Evolutionary conservation across 2,797 vertebrate genomes (phyloP).

Genomic region (Typhlichthys subterraneus): DNA sequence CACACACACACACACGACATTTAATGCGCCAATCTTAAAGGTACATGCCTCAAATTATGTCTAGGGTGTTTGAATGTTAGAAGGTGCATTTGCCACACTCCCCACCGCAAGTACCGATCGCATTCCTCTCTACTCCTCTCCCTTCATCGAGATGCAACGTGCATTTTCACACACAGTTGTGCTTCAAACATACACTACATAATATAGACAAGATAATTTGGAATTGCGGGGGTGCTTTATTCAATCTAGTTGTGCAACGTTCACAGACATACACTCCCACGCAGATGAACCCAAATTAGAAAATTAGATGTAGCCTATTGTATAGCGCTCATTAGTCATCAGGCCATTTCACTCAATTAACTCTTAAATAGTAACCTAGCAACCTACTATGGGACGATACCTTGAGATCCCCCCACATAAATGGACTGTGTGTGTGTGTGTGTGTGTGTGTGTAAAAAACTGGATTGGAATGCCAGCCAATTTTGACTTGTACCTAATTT

Average conservation of each 20-base stretch:
- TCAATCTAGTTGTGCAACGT: background rate
- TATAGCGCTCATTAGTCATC: conserved; percentile 5
- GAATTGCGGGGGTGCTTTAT: no score
- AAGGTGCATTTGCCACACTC: no score
- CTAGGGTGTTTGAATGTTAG: no score
- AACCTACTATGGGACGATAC: background rate
- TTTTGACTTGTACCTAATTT: no score
- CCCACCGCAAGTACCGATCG: no score
- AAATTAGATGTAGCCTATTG: background rate
- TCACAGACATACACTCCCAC: background rate
- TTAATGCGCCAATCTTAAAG: background rate
- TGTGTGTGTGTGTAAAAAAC: background rate
- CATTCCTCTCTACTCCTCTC: no score
- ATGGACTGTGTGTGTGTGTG: conserved; percentile 3
- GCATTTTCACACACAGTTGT: no score
- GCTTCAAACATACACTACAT: no score
- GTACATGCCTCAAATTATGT: no score
- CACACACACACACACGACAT: conserved; percentile 23
- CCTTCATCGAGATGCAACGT: no score
- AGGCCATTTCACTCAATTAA: conserved; percentile 16
- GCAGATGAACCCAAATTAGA: background rate
- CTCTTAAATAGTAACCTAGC: conserved; percentile 9
- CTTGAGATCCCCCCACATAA: conserved; percentile 9
- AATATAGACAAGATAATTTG: no score
- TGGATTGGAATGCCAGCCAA: background rate